Percentiles rank a stretch among this genome's conserved stretches.
phyloP scores from a whole-genome alignment of 2,797 vertebrate genomes.

The Parambassis ranga region DNA sequence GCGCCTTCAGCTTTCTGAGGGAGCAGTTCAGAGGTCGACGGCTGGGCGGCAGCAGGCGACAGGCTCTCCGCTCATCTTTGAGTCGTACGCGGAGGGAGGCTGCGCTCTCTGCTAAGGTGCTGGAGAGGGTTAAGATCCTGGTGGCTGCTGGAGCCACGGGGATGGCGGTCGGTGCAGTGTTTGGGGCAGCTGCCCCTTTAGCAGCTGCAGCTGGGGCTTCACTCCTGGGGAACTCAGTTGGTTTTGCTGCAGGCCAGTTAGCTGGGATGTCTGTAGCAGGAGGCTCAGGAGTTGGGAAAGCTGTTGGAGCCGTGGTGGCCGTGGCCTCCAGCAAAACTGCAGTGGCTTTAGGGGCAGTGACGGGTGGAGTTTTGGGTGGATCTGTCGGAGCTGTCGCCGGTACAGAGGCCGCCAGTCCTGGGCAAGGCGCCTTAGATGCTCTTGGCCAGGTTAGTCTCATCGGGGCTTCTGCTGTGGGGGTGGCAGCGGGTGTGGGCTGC shows the following conservation, averaged over 20 bases:
- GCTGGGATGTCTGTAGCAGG: constrained; percentile 65
- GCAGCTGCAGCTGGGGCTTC: constrained; percentile 72
- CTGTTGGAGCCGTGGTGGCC: constrained; percentile 71
- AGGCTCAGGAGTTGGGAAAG: constrained; percentile 62
- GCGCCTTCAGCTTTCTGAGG: constrained; percentile 29
- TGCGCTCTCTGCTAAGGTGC: constrained; percentile 69
- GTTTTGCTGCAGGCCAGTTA: constrained; percentile 65
- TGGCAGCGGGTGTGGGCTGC: constrained; percentile 75
- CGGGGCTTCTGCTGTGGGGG: constrained; percentile 64
- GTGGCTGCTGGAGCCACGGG: constrained; percentile 76
- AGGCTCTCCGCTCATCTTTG: constrained; percentile 27
- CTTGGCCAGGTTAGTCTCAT: constrained; percentile 68
- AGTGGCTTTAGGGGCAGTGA: constrained; percentile 68
- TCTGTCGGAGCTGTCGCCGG: constrained; percentile 67
- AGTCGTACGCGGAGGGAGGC: constrained; percentile 56
- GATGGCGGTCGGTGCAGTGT: constrained; percentile 70
- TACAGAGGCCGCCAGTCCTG: constrained; percentile 59
- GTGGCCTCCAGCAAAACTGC: constrained; percentile 71
- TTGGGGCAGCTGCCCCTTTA: constrained; percentile 74
- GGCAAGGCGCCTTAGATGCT: constrained; percentile 69
- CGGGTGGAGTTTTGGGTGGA: constrained; percentile 75
- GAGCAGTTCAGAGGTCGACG: constrained; percentile 26
- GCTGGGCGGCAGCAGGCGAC: background rate
- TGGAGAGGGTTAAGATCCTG: constrained; percentile 69
- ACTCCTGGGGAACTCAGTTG: constrained; percentile 63